Conservation (phyloP, 2,797 vertebrate species). For the Platalea minor region DNA sequence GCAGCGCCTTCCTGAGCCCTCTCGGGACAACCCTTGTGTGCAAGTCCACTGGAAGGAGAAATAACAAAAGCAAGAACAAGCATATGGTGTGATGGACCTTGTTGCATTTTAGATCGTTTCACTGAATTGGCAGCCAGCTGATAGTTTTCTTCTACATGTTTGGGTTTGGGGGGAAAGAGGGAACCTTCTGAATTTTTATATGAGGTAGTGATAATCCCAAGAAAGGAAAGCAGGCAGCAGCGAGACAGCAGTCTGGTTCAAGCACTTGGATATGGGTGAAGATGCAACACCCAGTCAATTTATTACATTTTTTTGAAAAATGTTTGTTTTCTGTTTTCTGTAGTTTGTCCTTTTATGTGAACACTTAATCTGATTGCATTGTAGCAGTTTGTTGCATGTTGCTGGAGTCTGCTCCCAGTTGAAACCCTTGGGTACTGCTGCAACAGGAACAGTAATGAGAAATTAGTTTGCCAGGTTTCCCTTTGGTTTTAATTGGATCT, state of each 20-base stretch:
- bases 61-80: not conserved
- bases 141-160: not conserved
- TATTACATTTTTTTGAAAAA: not conserved
- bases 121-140: not conserved
- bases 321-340: not conserved
- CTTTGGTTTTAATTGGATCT: slow-evolving; percentile 6
- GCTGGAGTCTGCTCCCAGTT: not conserved
- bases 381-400: not conserved
- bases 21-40: not conserved
- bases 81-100: not conserved
- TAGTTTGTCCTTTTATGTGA: not conserved
- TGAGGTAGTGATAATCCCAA: not conserved
- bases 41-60: not conserved
- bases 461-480: not conserved
- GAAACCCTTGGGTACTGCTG: not conserved
- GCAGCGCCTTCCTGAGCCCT: not conserved
- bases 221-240: not conserved
- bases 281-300: not conserved
- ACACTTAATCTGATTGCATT: not conserved
- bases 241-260: not conserved
- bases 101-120: not conserved
- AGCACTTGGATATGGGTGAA: not conserved
- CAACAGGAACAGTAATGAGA: not conserved
- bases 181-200: not conserved
- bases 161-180: rapidly evolving